Base-by-base conservation (phyloP, 23 tunicate genomes). In the Ciona savignyi region DNA sequence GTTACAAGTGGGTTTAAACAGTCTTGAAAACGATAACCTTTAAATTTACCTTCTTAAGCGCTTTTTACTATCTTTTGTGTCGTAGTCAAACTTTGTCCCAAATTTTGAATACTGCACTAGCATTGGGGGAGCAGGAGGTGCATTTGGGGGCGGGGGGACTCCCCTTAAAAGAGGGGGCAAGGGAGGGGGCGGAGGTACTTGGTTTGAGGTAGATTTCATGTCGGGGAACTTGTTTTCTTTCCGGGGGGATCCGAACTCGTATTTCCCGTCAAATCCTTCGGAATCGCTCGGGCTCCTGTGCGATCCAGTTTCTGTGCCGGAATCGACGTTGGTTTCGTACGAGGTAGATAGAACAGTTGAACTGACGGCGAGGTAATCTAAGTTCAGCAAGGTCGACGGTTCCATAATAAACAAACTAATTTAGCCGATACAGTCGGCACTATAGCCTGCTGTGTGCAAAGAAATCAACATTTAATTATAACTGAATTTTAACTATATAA, bases 71-170 rank as follows among this genome's bases (percentile, higher is more conserved):
- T 6, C 29, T 20, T 32, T 3, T 11, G 65, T 19, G 33, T 28
- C 29, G 22, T 69, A 34, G 34, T 23, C 34, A 9, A 42, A 6
- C 11, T 42, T 42, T 9, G 15, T 15, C 56, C 56, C 56, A 42
- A 42, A 42, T 42, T 42, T 42, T 9, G 56, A 42, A 15, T 42
- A 6, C 11, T 6, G 24, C 19, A 21, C 24, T 0, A 80, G 83
- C 0, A 83, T 79, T 1, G 90, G 90, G 6, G 93, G 90, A 20
- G 89, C 82, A 29, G 78, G 73, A 9, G 25, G 19, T 3, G 64
- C 24, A 21, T 60, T 31, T 23, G 74, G 32, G 2, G 90, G 90
- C 1, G 90, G 90, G 0, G 90, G 90, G 3, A 83, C 83, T 25
- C 79, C 77, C 15, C 78, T 76, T 1, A 68, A 49, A 21, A 67